These are phyloP conservation scores for Poicephalus gulielmi DNA, from an alignment of 2,113 vertebrate genomes.

Conservation along the genomic window DNA sequence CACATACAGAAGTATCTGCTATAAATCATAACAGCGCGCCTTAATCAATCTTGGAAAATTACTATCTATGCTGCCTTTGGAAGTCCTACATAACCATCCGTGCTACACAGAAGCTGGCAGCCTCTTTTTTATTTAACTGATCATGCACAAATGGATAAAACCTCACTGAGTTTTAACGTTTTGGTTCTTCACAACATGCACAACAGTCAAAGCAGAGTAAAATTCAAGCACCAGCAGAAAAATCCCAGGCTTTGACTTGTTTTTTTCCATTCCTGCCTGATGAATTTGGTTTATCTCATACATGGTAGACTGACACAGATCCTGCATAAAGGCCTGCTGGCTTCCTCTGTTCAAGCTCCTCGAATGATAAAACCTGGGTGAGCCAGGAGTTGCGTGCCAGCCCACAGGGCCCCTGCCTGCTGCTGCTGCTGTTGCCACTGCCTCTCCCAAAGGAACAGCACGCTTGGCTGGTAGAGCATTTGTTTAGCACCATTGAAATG, in stretches of 20 bases:
- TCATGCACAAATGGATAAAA: neutral
- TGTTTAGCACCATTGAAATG: conserved; percentile 44
- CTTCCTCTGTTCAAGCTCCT: neutral
- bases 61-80: neutral
- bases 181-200: accelerated
- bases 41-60: neutral
- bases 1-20: neutral
- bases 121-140: neutral
- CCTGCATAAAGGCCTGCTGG: neutral
- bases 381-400: neutral
- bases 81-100: neutral
- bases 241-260: neutral
- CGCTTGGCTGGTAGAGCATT: conserved; percentile 10
- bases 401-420: accelerated
- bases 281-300: neutral
- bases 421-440: neutral
- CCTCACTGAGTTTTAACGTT: neutral
- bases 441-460: neutral
- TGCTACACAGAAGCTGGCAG: neutral
- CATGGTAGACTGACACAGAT: neutral
- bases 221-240: neutral
- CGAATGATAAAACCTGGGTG: accelerated
- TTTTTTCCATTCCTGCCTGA: neutral
- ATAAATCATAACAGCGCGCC: neutral
- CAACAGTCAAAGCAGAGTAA: neutral